Conservation (phyloP, 2,797 vertebrate genomes). For the Acrossocheilus wenchowensis region DNA sequence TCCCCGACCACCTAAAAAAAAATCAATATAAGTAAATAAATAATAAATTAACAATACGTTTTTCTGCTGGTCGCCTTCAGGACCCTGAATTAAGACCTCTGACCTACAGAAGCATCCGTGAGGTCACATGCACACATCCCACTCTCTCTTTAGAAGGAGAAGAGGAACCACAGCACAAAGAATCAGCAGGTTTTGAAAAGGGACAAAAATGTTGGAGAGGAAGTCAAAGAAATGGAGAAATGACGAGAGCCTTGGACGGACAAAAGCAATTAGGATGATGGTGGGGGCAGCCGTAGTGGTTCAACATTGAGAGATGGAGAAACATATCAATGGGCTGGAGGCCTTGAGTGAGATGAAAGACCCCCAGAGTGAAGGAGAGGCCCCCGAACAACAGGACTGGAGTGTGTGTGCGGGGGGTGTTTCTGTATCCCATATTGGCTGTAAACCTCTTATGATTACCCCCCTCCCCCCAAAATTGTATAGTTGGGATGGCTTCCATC, state of each 20-base stretch:
- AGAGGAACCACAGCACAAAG: neutral
- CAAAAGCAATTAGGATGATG: slow-evolving; percentile 36
- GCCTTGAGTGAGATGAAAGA: slow-evolving; percentile 56
- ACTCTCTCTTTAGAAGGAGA: neutral
- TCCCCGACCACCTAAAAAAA: neutral
- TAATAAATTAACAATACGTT: neutral
- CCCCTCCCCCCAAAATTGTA: slow-evolving; percentile 30
- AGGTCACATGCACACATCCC: neutral
- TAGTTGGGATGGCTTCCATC: slow-evolving; percentile 41
- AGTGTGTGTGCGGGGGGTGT: slow-evolving; percentile 2
- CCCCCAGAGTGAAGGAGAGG: slow-evolving; percentile 28
- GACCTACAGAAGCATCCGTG: neutral
- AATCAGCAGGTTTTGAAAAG: slow-evolving; percentile 1
- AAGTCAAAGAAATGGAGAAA: slow-evolving; percentile 28
- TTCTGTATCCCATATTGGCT: slow-evolving; percentile 24
- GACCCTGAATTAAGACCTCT: slow-evolving; percentile 9
- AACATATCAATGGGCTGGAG: slow-evolving; percentile 48
- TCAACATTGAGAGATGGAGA: slow-evolving; percentile 23
- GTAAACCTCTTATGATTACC: slow-evolving; percentile 16
- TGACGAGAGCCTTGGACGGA: neutral
- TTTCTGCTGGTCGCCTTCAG: neutral
- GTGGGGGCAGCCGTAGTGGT: slow-evolving; percentile 9
- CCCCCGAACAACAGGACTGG: slow-evolving; percentile 23
- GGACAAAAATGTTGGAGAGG: slow-evolving; percentile 4
- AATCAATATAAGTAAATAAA: slow-evolving; percentile 33